Percentiles rank a stretch among this genome's conserved stretches.
Conservation (phyloP, 2,888 invertebrate genomes). For the Metallyticus violacea region DNA sequence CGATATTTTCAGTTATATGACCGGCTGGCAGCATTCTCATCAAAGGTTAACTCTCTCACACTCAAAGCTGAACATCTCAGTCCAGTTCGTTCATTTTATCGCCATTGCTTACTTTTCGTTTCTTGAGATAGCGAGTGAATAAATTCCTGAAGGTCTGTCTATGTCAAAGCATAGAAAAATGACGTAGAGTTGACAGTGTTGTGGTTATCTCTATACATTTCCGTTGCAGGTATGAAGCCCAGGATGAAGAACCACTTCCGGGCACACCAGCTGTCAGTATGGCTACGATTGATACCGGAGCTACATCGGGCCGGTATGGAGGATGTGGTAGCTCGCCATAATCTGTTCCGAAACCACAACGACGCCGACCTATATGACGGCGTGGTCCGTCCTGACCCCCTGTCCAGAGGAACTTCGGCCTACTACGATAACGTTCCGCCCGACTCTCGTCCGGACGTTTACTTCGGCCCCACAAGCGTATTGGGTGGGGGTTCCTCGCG, state of each 20-base stretch:
- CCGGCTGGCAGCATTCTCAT: too few species aligned
- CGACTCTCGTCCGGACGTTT: background rate
- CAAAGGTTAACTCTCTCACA: too few species aligned
- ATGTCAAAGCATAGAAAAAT: too few species aligned
- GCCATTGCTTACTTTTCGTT: too few species aligned
- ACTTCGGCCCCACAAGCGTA: constrained; percentile 9
- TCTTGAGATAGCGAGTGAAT: too few species aligned
- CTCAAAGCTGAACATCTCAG: too few species aligned
- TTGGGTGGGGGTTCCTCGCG: background rate
- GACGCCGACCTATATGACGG: constrained; percentile 88
- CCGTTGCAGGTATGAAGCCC: constrained; percentile 77
- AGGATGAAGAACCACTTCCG: constrained; percentile 90
- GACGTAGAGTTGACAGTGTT: too few species aligned
- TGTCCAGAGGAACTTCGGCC: constrained; percentile 54
- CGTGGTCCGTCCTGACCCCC: constrained; percentile 79
- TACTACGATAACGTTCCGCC: background rate
- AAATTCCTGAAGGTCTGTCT: too few species aligned
- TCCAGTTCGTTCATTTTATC: too few species aligned
- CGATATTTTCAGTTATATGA: too few species aligned
- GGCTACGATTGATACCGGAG: constrained; percentile 91
- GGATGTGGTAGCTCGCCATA: constrained; percentile 81
- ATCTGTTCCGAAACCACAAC: constrained; percentile 85
- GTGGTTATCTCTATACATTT: too few species aligned
- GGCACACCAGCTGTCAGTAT: constrained; percentile 91
- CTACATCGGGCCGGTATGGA: constrained; percentile 86